These are phyloP conservation scores for Perccottus glenii DNA, from an alignment of 2,113 vertebrate genomes.

Conservation along the genomic window DNA sequence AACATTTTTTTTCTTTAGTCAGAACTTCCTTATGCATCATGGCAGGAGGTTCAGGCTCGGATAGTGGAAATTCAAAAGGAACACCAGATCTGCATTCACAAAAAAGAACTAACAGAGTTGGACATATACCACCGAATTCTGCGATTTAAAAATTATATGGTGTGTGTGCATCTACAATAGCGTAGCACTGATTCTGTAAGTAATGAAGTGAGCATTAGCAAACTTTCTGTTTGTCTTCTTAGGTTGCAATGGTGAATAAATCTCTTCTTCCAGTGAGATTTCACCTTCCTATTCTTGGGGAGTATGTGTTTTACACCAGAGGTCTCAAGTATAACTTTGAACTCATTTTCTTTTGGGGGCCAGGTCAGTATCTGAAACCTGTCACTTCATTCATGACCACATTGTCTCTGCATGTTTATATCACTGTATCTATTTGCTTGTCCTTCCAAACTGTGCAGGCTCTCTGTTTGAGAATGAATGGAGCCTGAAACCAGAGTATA, in stretches of 20 bases:
- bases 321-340: constrained; percentile 99
- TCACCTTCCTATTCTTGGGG: constrained; percentile 86
- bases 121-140: constrained; percentile 98
- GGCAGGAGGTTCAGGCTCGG: constrained; percentile 96
- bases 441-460: constrained; percentile 62
- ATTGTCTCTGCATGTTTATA: background rate
- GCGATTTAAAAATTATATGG: constrained; percentile 99
- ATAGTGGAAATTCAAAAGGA: constrained; percentile 99
- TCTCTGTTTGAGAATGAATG: constrained; percentile 97
- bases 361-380: constrained; percentile 72
- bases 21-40: constrained; percentile 93
- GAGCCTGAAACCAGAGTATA: constrained; percentile 95
- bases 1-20: constrained; percentile 74
- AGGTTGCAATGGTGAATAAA: constrained; percentile 95
- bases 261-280: constrained; percentile 94
- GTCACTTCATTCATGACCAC: background rate
- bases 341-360: constrained; percentile 98
- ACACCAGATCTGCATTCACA: constrained; percentile 99
- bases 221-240: constrained; percentile 11
- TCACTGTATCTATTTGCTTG: background rate
- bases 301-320: constrained; percentile 90
- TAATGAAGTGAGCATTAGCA: background rate
- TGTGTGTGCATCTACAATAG: constrained; percentile 45
- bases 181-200: background rate
- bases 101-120: constrained; percentile 93